Evolutionary conservation across 2,888 invertebrate genomes (phyloP), one percentile per base, ranked within the genome.

Genomic region (Limnephilus lunatus): DNA sequence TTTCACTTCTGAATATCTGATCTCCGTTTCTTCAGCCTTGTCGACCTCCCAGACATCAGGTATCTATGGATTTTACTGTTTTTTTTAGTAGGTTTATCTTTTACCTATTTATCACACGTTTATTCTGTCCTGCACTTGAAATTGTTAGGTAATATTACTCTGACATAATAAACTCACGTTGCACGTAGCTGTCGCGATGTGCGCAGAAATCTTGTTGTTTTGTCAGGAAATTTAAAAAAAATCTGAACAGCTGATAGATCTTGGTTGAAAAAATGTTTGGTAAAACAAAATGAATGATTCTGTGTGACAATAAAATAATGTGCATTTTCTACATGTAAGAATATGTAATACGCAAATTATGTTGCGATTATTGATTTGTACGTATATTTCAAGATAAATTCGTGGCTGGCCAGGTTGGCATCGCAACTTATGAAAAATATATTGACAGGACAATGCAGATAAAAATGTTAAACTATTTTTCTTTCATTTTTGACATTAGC

Each of bases 141-240:
- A 89, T 80, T 89, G 88, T 89, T 89, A 89, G 88, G 88, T 89
- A 89, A 89, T 89, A 35, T 89, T 80, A 39, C 88, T 89, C 80
- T 89, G 88, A 89, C 88, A 89, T 89, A 89, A 89, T 87, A 68
- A 53, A 87, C n/a, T 44, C n/a, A 86, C 39, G n/a, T 48, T 30
- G 30, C 35, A 39, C 85, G 87, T 30, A 35, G 83, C 85, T 32
- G 32, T 32, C 35, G 68, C 68, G 68, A 68, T 11, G 68, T 68
- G 25, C 25, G 68, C 7, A 19, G 25, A n/a, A 68, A n/a, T 68
- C 68, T 68, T 68, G 25, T 4, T 68, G 68, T 7, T 68, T 68
- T 68, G 5, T 25, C 7, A n/a, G 25, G 25, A 68, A 68, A 9
- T 68, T 68, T 25, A 1, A 5, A n/a, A 25, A 32, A 68, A 68